Base-by-base conservation (phyloP, 2,113 vertebrate species). In the Talpa occidentalis region DNA sequence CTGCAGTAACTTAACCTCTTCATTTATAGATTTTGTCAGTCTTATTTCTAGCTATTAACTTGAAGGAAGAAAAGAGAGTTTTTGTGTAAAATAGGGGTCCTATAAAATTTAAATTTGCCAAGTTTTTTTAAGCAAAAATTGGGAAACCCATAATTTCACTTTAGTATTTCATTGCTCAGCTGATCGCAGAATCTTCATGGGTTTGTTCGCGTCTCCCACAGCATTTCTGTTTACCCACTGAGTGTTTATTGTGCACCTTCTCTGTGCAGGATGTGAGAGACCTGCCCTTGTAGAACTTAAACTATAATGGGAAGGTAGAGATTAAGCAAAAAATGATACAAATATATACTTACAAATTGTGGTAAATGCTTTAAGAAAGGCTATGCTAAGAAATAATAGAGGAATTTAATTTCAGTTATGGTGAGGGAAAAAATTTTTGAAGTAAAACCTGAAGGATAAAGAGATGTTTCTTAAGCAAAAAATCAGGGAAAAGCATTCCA, bases 61-160 rank as follows among this genome's bases (percentile, higher is more conserved):
- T 40, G 87, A 47, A 80, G 14, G 49, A 80, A 81, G 28, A 69
- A 52, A 88, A 56, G 73, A 60, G 62, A 32, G 0, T 15, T 56
- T 74, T 79, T 83, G 19, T 78, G 64, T 88, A 47, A 85, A 86
- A 81, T 69, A 80, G n/a, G 22, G 0, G 10, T 79, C 87, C 76
- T 44, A 24, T 87, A 80, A 92, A 76, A 90, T 93, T 94, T n/a
- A 84, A 67, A 84, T 76, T 90, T 90, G 24, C 84, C 54, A 70
- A 44, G 14, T 94, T 35, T 86, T 76, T 93, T 94, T 21, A 93
- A 90, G 66, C 32, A 94, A 82, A 95, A 96, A 35, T 32, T 74
- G 19, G 49, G 44, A 91, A 44, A 19, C 70, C 28, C 37, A 52
- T 4, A 52, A 30, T 86, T 42, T 52, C 37, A 52, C 26, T 67